These are phyloP conservation scores for Lagria hirta DNA, from an alignment of 2,888 invertebrate species.

Conservation along the genomic window DNA sequence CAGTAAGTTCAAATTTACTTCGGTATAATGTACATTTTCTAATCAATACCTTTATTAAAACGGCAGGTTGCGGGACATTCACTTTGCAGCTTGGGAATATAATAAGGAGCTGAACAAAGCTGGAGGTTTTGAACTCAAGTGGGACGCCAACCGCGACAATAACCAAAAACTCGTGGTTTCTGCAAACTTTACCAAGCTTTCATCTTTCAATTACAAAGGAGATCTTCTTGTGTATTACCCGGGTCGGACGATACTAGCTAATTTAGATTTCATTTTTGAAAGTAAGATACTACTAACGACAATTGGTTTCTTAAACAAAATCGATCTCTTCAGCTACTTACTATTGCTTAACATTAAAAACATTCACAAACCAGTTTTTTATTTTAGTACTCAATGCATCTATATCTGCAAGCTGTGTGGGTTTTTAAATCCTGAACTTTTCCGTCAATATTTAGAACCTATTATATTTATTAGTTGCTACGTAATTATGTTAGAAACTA, in stretches of 20 bases:
- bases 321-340: conserved; percentile 3
- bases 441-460: too few relatives aligned
- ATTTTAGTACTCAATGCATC: too few relatives aligned
- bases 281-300: conserved; percentile 53
- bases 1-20: conserved; percentile 58
- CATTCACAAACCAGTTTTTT: too few relatives aligned
- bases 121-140: conserved; percentile 72
- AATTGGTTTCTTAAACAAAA: background rate
- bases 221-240: conserved; percentile 72
- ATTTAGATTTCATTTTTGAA: conserved; percentile 63
- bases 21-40: conserved; percentile 13
- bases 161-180: conserved; percentile 68
- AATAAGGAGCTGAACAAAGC: conserved; percentile 64
- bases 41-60: conserved; percentile 20
- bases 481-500: too few relatives aligned
- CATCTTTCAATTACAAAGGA: conserved; percentile 64
- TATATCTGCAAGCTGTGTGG: too few relatives aligned
- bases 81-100: conserved; percentile 65
- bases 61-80: conserved; percentile 71
- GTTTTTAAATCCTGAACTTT: too few relatives aligned
- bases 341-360: too few relatives aligned
- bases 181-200: conserved; percentile 63
- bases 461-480: too few relatives aligned
- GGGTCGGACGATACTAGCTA: conserved; percentile 69
- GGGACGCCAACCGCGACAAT: conserved; percentile 86